A percentile compares a stretch with the other conserved stretches of the same genome.
Evolutionary conservation across 2,113 vertebrate species (phyloP).

Genomic region (Chaetodon auriga): DNA sequence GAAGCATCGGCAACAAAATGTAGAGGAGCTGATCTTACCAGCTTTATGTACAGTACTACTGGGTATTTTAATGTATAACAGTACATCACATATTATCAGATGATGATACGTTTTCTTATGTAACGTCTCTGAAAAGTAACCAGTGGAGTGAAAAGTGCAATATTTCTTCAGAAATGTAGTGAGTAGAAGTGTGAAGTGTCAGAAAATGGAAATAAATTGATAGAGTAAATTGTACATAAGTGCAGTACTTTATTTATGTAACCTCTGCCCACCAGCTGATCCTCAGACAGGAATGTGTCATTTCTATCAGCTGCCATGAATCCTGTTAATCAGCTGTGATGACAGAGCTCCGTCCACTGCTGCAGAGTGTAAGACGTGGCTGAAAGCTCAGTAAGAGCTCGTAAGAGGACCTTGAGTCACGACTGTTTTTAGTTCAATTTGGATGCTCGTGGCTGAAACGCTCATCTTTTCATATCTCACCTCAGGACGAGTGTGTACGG

Average conservation of each 20-base stretch:
- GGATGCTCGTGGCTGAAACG: no score
- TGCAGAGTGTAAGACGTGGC: neutral
- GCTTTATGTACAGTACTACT: no score
- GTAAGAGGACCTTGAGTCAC: neutral
- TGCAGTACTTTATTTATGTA: no score
- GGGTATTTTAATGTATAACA: neutral
- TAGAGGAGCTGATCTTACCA: no score
- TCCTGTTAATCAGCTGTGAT: neutral
- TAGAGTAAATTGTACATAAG: neutral
- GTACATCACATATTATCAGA: neutral
- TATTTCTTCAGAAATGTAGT: neutral
- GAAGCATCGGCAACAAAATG: no score
- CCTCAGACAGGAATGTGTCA: neutral
- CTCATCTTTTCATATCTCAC: no score
- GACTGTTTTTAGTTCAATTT: neutral
- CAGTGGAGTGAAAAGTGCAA: neutral
- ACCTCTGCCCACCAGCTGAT: neutral
- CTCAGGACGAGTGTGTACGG: no score
- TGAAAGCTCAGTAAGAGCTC: neutral
- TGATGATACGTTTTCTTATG: neutral
- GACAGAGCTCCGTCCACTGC: neutral
- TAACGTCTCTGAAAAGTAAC: neutral
- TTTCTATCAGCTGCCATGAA: neutral
- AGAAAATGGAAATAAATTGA: neutral
- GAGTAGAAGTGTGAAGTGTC: neutral